These are phyloP conservation scores for Calephelis perditalis DNA, from an alignment of 2,888 invertebrate species.

Conservation along the genomic window DNA sequence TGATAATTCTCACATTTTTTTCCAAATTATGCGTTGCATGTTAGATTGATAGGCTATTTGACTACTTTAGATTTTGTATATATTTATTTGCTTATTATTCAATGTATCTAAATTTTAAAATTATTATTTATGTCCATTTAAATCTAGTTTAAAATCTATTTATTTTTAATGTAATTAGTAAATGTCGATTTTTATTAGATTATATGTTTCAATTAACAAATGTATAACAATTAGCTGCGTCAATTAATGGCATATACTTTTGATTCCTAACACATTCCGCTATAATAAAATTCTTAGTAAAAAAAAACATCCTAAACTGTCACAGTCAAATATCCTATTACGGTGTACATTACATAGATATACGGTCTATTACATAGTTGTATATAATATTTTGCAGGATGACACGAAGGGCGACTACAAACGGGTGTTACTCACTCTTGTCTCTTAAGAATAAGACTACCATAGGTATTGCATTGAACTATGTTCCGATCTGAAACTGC, in stretches of 20 bases:
- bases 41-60: slow-evolving; percentile 22
- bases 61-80: slow-evolving; percentile 28
- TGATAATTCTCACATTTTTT: slow-evolving; percentile 38
- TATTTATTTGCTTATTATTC: slow-evolving; percentile 14
- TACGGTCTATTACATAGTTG: slow-evolving; percentile 44
- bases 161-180: no score
- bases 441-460: slow-evolving; percentile 55
- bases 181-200: no score
- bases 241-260: no score
- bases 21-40: slow-evolving; percentile 42
- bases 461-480: slow-evolving; percentile 35
- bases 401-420: slow-evolving; percentile 85
- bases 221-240: not conserved
- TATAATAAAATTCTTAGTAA: no score
- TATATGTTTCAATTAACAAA: no score
- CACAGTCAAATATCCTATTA: slow-evolving; percentile 11
- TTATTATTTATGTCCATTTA: no score
- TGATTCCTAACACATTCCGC: no score
- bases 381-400: slow-evolving; percentile 79
- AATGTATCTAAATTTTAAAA: no score
- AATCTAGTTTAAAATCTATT: no score
- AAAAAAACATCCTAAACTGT: no score
- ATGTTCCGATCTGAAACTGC: slow-evolving; percentile 59
- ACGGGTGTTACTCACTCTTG: slow-evolving; percentile 80
- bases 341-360: no score